Evolutionary conservation across 37 sponge, comb jelly and placozoan genomes (phyloP).

Genomic region (Halisarca cf. caerulea): DNA sequence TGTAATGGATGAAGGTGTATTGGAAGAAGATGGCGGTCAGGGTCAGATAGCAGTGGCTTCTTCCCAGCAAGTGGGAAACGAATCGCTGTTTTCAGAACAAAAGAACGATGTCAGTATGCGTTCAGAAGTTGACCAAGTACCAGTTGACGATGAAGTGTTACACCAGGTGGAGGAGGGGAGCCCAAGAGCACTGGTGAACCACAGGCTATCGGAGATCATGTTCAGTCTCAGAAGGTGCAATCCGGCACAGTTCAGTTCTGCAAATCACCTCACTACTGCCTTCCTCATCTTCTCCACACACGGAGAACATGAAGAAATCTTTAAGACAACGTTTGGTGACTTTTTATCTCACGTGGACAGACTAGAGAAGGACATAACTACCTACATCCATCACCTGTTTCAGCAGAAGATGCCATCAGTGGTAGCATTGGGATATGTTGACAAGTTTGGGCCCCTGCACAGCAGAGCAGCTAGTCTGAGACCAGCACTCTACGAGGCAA

Average conservation of each 20-base stretch:
- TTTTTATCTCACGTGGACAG: constrained; percentile 23
- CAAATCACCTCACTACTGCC: background rate
- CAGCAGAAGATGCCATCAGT: background rate
- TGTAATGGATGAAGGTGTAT: background rate
- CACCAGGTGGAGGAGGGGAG: background rate
- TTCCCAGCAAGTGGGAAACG: background rate
- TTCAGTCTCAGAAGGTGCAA: background rate
- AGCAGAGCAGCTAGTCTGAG: background rate
- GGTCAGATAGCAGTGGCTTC: background rate
- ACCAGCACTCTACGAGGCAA: constrained; percentile 29
- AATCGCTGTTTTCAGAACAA: background rate
- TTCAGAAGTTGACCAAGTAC: background rate
- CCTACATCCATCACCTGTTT: constrained; percentile 41
- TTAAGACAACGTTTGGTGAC: constrained; percentile 9
- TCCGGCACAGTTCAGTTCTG: too few species aligned
- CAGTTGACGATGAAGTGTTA: too few species aligned
- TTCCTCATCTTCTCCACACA: constrained; percentile 25
- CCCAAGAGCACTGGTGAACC: constrained; percentile 7
- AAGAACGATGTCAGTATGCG: background rate
- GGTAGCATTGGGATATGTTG: constrained; percentile 11
- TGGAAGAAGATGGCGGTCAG: background rate
- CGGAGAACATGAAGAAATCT: constrained; percentile 11
- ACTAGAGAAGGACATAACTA: constrained; percentile 47
- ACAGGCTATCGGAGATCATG: background rate
- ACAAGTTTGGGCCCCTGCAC: background rate